Evolutionary conservation across 2,888 invertebrate species (phyloP).

Genomic region (Athalia rosae): DNA sequence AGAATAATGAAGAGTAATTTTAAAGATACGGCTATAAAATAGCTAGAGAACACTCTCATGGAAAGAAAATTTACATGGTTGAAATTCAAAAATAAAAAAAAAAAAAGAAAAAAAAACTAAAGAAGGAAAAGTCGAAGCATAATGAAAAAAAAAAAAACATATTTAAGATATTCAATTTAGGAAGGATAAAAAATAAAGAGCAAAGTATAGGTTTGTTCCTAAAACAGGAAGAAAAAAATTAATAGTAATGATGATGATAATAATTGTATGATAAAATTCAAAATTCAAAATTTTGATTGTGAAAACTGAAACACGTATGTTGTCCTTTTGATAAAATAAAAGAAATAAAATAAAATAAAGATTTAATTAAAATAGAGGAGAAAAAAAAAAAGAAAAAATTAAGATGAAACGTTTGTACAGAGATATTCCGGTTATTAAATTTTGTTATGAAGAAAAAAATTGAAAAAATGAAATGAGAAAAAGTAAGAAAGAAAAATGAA

Average conservation of each 20-base stretch:
- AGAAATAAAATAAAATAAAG: constrained; percentile 58
- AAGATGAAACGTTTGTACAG: constrained; percentile 70
- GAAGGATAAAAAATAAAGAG: constrained; percentile 57
- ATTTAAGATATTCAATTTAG: constrained; percentile 56
- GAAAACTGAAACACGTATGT: constrained; percentile 59
- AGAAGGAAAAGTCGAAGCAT: constrained; percentile 53
- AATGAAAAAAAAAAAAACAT: constrained; percentile 57
- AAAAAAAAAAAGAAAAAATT: constrained; percentile 56
- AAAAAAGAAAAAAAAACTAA: constrained; percentile 56
- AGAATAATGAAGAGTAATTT: constrained; percentile 50
- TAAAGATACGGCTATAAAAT: constrained; percentile 67
- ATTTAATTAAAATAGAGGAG: constrained; percentile 66
- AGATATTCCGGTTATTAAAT: constrained; percentile 74
- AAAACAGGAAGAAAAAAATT: constrained; percentile 52
- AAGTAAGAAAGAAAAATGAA: constrained; percentile 54
- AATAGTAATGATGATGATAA: too few species aligned
- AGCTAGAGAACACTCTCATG: constrained; percentile 64
- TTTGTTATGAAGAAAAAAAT: constrained; percentile 66
- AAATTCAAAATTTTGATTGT: constrained; percentile 72
- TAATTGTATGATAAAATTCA: constrained; percentile 63
- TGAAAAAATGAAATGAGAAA: constrained; percentile 50
- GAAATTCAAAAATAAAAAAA: constrained; percentile 59
- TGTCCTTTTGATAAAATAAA: constrained; percentile 68
- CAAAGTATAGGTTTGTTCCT: constrained; percentile 67
- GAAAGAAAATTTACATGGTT: constrained; percentile 70